Percentiles rank a stretch among this genome's conserved stretches.
phyloP scores from a whole-genome alignment of 2,113 vertebrate genomes.

The Bubalus kerabau region DNA sequence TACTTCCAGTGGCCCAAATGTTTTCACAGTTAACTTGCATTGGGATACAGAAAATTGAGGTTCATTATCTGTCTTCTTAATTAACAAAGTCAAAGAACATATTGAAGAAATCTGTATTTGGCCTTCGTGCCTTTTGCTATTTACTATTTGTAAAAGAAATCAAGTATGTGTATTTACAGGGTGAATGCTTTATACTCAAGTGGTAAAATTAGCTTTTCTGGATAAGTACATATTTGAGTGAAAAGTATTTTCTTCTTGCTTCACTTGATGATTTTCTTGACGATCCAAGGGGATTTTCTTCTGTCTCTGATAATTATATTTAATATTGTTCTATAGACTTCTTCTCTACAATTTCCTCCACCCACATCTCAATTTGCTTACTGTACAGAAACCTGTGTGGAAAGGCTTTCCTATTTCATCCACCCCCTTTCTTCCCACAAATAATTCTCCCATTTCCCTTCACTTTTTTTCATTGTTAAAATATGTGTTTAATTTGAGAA shows the following conservation, averaged over 20 bases:
- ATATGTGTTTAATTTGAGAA: not conserved
- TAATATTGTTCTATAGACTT: constrained; percentile 30
- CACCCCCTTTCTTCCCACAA: not conserved
- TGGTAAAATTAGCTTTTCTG: constrained; percentile 53
- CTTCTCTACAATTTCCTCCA: not conserved
- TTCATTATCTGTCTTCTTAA: constrained; percentile 60
- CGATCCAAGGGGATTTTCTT: constrained; percentile 48
- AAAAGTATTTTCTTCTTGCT: constrained; percentile 47
- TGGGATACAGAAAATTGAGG: constrained; percentile 36
- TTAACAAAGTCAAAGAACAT: constrained; percentile 59
- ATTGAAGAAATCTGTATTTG: constrained; percentile 47
- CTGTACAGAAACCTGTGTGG: not conserved
- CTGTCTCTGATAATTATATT: constrained; percentile 45
- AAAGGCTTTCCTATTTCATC: not conserved
- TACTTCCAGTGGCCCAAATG: constrained; percentile 26
- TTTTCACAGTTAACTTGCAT: constrained; percentile 19
- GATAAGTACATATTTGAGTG: constrained; percentile 40
- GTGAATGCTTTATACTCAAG: constrained; percentile 58
- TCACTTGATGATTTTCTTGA: constrained; percentile 47
- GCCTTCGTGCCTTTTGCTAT: constrained; percentile 63
- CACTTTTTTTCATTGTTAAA: not conserved
- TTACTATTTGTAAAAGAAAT: constrained; percentile 72
- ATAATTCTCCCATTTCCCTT: not conserved
- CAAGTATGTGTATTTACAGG: constrained; percentile 67
- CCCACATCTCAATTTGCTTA: not conserved